These are phyloP conservation scores for Amia ocellicauda DNA, from an alignment of 2,113 vertebrate genomes.

Conservation along the genomic window DNA sequence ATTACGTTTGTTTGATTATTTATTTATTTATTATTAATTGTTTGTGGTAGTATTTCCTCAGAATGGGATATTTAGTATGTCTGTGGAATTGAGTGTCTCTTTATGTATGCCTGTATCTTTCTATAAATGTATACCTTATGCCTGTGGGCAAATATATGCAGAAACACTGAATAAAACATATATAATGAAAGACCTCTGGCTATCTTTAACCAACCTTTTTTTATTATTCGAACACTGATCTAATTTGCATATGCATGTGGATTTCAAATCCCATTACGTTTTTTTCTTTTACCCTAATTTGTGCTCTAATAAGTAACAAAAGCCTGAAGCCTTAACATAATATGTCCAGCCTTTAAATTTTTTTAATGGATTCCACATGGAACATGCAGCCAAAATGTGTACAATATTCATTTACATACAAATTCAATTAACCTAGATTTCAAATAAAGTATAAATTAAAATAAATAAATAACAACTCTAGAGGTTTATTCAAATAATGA, in stretches of 20 bases:
- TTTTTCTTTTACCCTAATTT: constrained; percentile 50
- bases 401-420: constrained; percentile 27
- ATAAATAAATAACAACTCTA: too few species aligned
- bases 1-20: too few species aligned
- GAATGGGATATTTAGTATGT: background rate
- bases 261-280: constrained; percentile 54
- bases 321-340: constrained; percentile 39
- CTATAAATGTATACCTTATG: background rate
- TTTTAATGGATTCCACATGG: constrained; percentile 13
- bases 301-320: constrained; percentile 55
- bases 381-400: constrained; percentile 21
- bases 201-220: background rate
- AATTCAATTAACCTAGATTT: constrained; percentile 46
- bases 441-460: too few species aligned
- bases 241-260: constrained; percentile 58
- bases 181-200: constrained; percentile 14
- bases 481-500: too few species aligned
- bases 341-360: constrained; percentile 40
- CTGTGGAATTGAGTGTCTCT: constrained; percentile 2
- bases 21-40: too few species aligned
- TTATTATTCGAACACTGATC: constrained; percentile 1
- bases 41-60: too few species aligned
- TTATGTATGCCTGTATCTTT: background rate
- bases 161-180: constrained; percentile 9
- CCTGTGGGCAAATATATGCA: constrained; percentile 12